Evolutionary conservation across 2,888 invertebrate species (phyloP).

Genomic region (Tanytarsus gracilentus): DNA sequence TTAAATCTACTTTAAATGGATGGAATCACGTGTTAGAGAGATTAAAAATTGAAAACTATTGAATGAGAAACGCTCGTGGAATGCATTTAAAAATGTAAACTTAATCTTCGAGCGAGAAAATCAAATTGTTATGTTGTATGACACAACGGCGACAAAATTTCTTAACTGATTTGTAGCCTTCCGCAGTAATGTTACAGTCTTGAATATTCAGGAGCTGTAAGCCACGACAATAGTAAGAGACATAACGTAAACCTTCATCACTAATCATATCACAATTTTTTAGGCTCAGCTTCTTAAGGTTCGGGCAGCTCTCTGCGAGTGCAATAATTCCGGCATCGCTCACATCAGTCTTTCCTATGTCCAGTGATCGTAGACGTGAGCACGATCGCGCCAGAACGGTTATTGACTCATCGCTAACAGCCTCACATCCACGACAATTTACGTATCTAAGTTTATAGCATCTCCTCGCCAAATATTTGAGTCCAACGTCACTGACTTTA

Average conservation of each 20-base stretch:
- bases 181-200: slow-evolving; percentile 80
- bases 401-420: slow-evolving; percentile 86
- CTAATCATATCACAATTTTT: slow-evolving; percentile 87
- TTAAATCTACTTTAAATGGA: no score
- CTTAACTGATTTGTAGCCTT: slow-evolving; percentile 85
- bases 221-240: slow-evolving; percentile 83
- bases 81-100: no score
- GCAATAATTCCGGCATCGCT: slow-evolving; percentile 81
- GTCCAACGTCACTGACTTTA: slow-evolving; percentile 81
- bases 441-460: slow-evolving; percentile 84
- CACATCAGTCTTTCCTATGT: slow-evolving; percentile 88
- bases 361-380: slow-evolving; percentile 74
- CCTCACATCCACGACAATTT: slow-evolving; percentile 87
- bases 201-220: slow-evolving; percentile 87
- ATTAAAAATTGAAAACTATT: no score
- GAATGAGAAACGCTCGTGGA: no score
- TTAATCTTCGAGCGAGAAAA: slow-evolving; percentile 37
- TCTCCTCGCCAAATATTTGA: slow-evolving; percentile 74
- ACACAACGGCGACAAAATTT: slow-evolving; percentile 87
- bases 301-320: slow-evolving; percentile 80
- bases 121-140: slow-evolving; percentile 92
- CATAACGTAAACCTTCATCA: slow-evolving; percentile 76
- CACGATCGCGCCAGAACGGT: slow-evolving; percentile 78
- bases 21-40: no score
- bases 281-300: slow-evolving; percentile 79